Base-by-base conservation (phyloP, 2,888 invertebrate genomes). In the Cryptophagus acutangulus region DNA sequence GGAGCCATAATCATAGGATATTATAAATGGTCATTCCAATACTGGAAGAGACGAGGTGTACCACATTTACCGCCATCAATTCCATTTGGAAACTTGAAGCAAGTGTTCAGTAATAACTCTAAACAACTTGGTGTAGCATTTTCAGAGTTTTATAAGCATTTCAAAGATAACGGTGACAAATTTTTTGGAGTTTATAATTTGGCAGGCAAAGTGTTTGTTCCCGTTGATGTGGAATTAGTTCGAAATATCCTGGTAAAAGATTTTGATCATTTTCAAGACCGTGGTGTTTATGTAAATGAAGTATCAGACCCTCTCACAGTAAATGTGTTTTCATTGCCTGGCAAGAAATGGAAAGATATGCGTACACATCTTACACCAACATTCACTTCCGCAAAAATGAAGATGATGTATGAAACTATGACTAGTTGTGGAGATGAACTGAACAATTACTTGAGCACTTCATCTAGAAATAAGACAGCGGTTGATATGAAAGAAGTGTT, bases 371-470 rank as follows among this genome's bases (percentile, higher is more conserved):
- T 40, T 15, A 34, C 40, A 8, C 40, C 40, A 2, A 40, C 40
- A 0, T 84, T 82, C 51, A 75, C 81, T 0, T 72, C 79, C 0
- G 78, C 77, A 3, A 82, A 81, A 61, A 65, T 83, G 42, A 81
- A 77, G 58, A 68, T 64, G 1, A 79, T 82, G 76, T 80, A 77
- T 50, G 69, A 40, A 15, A 40, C 35, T 3, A 3, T 40, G 9
- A 25, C 24, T n/a, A 36, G 36, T 15, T 40, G 40, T 29, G 36
- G 35, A 1, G 10, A 29, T 9, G 14, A 29, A 3, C 24, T 40
- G 6, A 36, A 35, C 4, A 13, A 40, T 2, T 24, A 28, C 8
- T 3, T 40, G 9, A 20, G 29, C 10, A 20, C 26, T 2, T 5
- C 26, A 4, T 17, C 17, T 2, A 10, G n/a, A 1, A 35, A 2